These are phyloP conservation scores for Ceyx melanurus DNA, from an alignment of 2,113 vertebrate species.

Conservation along the genomic window DNA sequence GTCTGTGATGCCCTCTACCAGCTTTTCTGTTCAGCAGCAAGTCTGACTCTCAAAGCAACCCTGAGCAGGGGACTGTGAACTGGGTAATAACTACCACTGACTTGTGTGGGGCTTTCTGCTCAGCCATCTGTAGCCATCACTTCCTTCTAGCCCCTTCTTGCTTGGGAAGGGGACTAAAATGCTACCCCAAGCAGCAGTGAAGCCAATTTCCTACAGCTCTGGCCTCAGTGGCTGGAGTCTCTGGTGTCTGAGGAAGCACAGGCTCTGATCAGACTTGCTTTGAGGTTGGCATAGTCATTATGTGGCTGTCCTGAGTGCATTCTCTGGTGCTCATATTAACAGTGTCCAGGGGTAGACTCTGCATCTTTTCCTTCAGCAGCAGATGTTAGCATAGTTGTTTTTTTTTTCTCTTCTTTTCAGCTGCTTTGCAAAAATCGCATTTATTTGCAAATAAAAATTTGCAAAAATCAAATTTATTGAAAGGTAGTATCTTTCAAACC, in stretches of 20 bases:
- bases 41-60: neutral
- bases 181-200: neutral
- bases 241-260: neutral
- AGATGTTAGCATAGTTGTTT: neutral
- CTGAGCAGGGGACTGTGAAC: neutral
- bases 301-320: neutral
- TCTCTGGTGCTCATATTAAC: neutral
- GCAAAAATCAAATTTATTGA: neutral
- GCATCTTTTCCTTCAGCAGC: neutral
- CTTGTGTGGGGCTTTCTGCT: neutral
- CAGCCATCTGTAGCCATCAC: neutral
- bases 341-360: neutral
- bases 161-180: neutral
- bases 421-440: no score
- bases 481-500: neutral
- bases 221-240: neutral
- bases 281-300: neutral
- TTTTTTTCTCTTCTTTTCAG: neutral
- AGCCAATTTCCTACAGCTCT: rapidly evolving
- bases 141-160: neutral
- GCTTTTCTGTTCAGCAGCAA: neutral
- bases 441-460: no score
- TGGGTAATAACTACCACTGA: neutral
- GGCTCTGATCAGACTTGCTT: neutral
- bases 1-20: neutral